Base-by-base conservation (phyloP, 2,888 invertebrate genomes). In the Lathronympha strigana region DNA sequence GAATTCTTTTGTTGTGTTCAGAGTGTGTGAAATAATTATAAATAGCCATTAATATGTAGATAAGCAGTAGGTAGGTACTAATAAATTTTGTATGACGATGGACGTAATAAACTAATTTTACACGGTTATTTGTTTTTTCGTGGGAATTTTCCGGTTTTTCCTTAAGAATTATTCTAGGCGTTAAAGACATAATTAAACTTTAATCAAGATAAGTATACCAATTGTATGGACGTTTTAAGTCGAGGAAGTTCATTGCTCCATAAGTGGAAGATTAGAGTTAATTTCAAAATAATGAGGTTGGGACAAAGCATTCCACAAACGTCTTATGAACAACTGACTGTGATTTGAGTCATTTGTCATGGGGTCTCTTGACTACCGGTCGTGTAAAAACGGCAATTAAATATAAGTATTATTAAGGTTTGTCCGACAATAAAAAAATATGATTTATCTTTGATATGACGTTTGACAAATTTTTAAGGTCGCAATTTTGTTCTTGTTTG, bases 201-300 rank as follows among this genome's bases (percentile, higher is more conserved):
- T 78, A 76, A 82, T 80, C 82, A 78, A 75, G 81, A 75, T 73
- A 70, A 71, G 72, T 77, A 74, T 76, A 70, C 69, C 50, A 38
- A 71, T 78, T 84, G 79, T 68, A 71, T 76, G 77, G 73, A 77
- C 72, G 71, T 77, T 76, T 79, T 76, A 74, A 61, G 73, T 72
- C 78, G 75, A 83, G 86, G 84, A 86, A 87, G 90, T 88, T 87
- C 83, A 81, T 87, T 87, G 90, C 81, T 82, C 86, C 67, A 67
- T 83, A 83, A 84, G 81, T 84, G 80, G 81, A 73, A 83, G 83
- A 87, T 90, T 87, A 82, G 72, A 83, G 81, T 81, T 88, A 88
- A 90, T 89, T 89, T 86, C 77, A 80, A 85, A 85, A 86, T 90
- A 89, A 89, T 88, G 84, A 84, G 76, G 73, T 71, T 69, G 76